phyloP scores from a whole-genome alignment of 2,797 vertebrate genomes.

The Molossus alvarezi region DNA sequence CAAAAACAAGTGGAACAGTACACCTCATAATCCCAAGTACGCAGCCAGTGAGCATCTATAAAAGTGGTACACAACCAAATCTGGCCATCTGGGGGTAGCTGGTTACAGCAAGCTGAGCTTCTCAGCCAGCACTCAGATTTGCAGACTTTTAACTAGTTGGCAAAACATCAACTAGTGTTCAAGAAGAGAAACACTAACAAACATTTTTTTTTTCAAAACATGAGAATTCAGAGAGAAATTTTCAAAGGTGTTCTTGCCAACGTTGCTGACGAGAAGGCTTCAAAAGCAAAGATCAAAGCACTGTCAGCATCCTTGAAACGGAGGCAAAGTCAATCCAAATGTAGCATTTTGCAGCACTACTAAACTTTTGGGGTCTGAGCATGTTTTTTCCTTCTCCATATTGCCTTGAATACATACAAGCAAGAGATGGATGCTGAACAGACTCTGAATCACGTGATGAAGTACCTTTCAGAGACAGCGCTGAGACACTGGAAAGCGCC shows the following conservation, averaged over 20 bases:
- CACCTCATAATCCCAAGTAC: constrained; percentile 85
- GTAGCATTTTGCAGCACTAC: background rate
- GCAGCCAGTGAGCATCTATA: constrained; percentile 73
- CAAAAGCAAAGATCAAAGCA: constrained; percentile 16
- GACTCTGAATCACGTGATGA: constrained; percentile 29
- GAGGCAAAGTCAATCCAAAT: background rate
- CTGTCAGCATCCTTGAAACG: background rate
- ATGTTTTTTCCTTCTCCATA: constrained; percentile 23
- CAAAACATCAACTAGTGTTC: constrained; percentile 62
- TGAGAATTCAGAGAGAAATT: constrained; percentile 64
- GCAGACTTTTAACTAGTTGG: constrained; percentile 79
- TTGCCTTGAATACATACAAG: background rate
- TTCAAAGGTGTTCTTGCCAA: constrained; percentile 66
- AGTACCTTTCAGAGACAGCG: constrained; percentile 1
- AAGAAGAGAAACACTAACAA: constrained; percentile 73
- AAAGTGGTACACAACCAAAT: constrained; percentile 78
- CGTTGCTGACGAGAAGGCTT: constrained; percentile 9
- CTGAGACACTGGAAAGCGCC: background rate
- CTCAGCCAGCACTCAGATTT: constrained; percentile 79
- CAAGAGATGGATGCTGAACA: constrained; percentile 21
- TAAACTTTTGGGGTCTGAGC: background rate
- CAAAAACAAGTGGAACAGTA: constrained; percentile 86
- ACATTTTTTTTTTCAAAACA: constrained; percentile 55
- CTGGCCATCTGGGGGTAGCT: constrained; percentile 87
- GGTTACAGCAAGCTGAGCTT: constrained; percentile 75